Evolutionary conservation across 2,888 invertebrate genomes (phyloP).

Genomic region (Cosmopolites sordidus): DNA sequence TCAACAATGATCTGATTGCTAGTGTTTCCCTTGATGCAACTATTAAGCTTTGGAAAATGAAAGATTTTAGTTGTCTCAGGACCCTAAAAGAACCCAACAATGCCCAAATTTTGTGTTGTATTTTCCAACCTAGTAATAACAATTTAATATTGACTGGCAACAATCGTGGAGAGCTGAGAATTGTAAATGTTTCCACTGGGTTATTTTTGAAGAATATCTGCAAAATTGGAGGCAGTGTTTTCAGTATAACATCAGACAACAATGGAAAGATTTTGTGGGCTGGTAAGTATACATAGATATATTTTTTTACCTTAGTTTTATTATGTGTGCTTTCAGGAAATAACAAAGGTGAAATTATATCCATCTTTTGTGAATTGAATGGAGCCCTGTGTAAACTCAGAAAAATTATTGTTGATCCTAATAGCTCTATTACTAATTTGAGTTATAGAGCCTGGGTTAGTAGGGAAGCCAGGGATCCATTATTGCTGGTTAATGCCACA

Average conservation of each 20-base stretch:
- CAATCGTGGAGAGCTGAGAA: conserved; percentile 67
- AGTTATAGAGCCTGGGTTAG: conserved; percentile 80
- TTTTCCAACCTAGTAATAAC: conserved; percentile 80
- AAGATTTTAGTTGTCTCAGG: conserved; percentile 59
- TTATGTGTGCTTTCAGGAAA: conserved; percentile 13
- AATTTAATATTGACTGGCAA: conserved; percentile 81
- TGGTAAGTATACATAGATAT: conserved; percentile 6
- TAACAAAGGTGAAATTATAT: conserved; percentile 42
- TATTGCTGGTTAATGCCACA: conserved; percentile 72
- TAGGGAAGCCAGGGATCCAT: conserved; percentile 61
- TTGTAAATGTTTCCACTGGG: conserved; percentile 81
- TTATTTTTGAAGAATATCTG: conserved; percentile 66
- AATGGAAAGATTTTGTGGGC: conserved; percentile 78
- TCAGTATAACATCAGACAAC: conserved; percentile 71
- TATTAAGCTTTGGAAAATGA: conserved; percentile 63
- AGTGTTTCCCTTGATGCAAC: conserved; percentile 72
- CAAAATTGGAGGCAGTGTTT: conserved; percentile 58
- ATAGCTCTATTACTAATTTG: conserved; percentile 62
- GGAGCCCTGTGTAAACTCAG: conserved; percentile 40
- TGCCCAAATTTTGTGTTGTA: conserved; percentile 65
- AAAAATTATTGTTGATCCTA: conserved; percentile 36
- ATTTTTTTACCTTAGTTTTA: background rate
- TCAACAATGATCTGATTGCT: conserved; percentile 77
- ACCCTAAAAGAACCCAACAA: conserved; percentile 60
- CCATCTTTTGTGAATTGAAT: conserved; percentile 42